Percentiles rank a stretch among this genome's conserved stretches.
Conservation (phyloP, 2,113 vertebrate genomes). For the Lagenorhynchus albirostris region DNA sequence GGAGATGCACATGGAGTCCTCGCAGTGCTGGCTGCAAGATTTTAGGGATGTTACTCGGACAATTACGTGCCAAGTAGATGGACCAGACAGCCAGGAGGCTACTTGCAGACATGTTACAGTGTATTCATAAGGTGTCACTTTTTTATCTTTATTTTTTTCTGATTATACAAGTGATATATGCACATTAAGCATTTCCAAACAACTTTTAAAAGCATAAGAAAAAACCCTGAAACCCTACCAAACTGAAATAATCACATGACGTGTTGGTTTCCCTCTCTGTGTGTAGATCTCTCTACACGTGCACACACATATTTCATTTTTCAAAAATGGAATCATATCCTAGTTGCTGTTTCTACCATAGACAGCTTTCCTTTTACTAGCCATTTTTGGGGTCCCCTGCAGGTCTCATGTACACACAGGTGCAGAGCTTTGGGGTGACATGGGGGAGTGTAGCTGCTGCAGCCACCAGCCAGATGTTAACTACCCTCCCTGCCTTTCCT, state of each 20-base stretch:
- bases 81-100: background rate
- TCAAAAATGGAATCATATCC: background rate
- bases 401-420: too few relatives aligned
- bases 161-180: background rate
- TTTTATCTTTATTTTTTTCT: background rate
- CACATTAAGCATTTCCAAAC: background rate
- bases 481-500: background rate
- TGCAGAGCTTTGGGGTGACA: background rate
- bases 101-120: background rate
- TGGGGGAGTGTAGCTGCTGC: background rate
- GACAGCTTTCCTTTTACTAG: background rate
- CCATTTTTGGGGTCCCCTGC: background rate
- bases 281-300: rapidly evolving
- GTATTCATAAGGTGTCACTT: background rate
- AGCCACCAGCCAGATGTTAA: background rate
- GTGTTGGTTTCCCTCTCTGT: background rate
- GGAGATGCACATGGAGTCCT: background rate
- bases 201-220: background rate
- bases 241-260: background rate
- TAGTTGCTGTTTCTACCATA: background rate
- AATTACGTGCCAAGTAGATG: background rate
- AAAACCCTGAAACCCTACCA: background rate
- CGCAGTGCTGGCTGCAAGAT: background rate
- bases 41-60: background rate
- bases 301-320: background rate